Base-by-base conservation (phyloP, 2,888 invertebrate species). In the Mythimna impura region DNA sequence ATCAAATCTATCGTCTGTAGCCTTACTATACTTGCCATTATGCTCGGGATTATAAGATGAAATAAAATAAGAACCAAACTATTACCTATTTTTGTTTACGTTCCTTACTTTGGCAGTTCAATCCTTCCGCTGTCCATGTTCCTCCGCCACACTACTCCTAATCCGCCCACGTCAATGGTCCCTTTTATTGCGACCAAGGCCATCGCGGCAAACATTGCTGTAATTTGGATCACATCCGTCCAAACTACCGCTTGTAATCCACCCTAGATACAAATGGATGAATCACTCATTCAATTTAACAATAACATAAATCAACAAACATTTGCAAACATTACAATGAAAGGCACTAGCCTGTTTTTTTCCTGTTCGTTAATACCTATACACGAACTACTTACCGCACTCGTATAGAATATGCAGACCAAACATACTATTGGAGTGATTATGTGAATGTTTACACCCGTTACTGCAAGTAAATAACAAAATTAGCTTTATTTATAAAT, bases 381-480 rank as follows among this genome's bases (percentile, higher is more conserved):
- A 8, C 2, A 9, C 34, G 34, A 9, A 47, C 71, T 79, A 96
- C 97, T 97, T 95, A 98, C 98, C 91, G 98, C 97, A 85, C 98
- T 97, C 1, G 98, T 99, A 89, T 99, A 99, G 91, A 99, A 98
- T 89, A 98, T 98, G 96, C 98, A 98, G 83, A 98, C 98, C 85
- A 97, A 92, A 91, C 98, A 98, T 3, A 98, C 98, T 57, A 98
- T 97, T 4, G 98, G 97, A 1, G 98, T 98, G 25, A 98, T 97
- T 54, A 98, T 94, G 91, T 98, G 98, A 55, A 98, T 97, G 86
- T 98, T 97, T 14, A 98, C 97, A 65, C 98, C 98, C 78, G 98
- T 99, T 34, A 99, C 99, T 98, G 94, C 82, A 97, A 94, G 5
- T 9, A 71, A 64, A 67, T 66, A 43, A 50, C 3, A 0, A 50